Percentiles rank a stretch among this genome's conserved stretches.
phyloP scores from a whole-genome alignment of 2,113 vertebrate species.

The Archocentrus centrarchus region DNA sequence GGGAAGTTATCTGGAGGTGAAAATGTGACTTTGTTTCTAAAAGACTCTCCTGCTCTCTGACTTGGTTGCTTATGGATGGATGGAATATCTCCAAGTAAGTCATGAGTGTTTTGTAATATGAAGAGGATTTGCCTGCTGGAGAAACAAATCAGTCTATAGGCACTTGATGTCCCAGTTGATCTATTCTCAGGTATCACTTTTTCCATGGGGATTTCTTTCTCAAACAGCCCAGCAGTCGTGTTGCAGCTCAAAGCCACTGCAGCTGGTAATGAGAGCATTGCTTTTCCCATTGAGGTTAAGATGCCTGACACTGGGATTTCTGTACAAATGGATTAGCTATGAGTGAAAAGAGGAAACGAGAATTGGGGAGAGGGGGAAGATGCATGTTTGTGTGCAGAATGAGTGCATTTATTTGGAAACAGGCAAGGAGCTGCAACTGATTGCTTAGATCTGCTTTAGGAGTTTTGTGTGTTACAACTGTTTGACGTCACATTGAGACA shows the following conservation, averaged over 20 bases:
- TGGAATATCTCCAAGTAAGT: neutral
- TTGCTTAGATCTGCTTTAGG: neutral
- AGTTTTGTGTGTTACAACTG: neutral
- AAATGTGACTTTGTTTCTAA: constrained; percentile 20
- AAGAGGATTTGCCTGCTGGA: constrained; percentile 3
- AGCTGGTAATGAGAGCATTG: constrained; percentile 35
- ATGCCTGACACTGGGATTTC: constrained; percentile 10
- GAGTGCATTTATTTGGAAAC: neutral
- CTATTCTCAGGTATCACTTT: constrained; percentile 18
- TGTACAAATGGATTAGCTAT: neutral
- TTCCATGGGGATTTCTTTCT: constrained; percentile 14
- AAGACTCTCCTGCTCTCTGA: neutral
- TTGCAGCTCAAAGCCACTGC: constrained; percentile 7
- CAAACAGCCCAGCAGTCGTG: neutral
- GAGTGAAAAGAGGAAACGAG: constrained; percentile 14
- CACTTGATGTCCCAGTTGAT: neutral
- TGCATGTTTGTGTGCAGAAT: neutral
- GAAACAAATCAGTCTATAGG: neutral
- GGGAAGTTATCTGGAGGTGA: constrained; percentile 27
- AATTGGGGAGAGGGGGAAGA: neutral
- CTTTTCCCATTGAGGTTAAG: constrained; percentile 29
- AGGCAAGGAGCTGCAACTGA: constrained; percentile 1
- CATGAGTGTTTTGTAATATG: constrained; percentile 16
- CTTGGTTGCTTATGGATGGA: neutral
- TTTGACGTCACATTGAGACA: neutral